Conservation (phyloP, 1,140 invertebrate genomes). For the Drosophila rhopaloa region DNA sequence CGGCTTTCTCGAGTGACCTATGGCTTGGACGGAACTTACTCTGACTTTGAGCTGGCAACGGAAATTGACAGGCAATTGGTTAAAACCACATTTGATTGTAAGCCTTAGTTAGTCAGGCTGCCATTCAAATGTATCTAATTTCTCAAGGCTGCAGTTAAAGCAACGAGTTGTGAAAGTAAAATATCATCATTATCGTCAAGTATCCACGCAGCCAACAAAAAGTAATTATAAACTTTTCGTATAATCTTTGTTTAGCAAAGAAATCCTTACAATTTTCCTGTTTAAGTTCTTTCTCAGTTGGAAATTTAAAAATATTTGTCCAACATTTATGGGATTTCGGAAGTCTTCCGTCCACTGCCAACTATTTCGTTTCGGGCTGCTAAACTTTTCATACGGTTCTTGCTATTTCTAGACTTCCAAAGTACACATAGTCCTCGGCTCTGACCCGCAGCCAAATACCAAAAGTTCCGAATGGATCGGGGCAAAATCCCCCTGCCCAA, state of each 20-base stretch:
- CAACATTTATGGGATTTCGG: constrained; percentile 38
- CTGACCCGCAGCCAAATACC: constrained; percentile 19
- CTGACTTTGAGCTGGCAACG: not conserved
- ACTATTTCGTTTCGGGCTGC: constrained; percentile 37
- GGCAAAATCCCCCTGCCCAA: constrained; percentile 2
- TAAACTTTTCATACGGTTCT: constrained; percentile 43
- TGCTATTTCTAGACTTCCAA: constrained; percentile 30
- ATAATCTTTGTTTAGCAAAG: constrained; percentile 21
- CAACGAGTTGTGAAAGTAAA: not conserved
- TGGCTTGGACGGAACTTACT: not conserved
- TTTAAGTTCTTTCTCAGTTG: constrained; percentile 1
- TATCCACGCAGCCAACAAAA: not conserved
- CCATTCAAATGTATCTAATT: not conserved
- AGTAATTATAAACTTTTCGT: constrained; percentile 37
- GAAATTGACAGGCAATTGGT: constrained; percentile 10
- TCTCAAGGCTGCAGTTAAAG: not conserved
- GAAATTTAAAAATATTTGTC: constrained; percentile 35
- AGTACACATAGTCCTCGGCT: constrained; percentile 29
- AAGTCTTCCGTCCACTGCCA: not conserved
- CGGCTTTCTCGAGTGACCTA: not conserved
- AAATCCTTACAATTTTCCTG: constrained; percentile 9
- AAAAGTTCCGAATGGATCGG: constrained; percentile 17
- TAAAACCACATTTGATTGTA: not conserved
- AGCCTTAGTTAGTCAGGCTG: not conserved
- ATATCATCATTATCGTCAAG: constrained; percentile 2